These are phyloP conservation scores for Herpailurus yagouaroundi DNA, from an alignment of 2,113 vertebrate species.

Conservation along the genomic window DNA sequence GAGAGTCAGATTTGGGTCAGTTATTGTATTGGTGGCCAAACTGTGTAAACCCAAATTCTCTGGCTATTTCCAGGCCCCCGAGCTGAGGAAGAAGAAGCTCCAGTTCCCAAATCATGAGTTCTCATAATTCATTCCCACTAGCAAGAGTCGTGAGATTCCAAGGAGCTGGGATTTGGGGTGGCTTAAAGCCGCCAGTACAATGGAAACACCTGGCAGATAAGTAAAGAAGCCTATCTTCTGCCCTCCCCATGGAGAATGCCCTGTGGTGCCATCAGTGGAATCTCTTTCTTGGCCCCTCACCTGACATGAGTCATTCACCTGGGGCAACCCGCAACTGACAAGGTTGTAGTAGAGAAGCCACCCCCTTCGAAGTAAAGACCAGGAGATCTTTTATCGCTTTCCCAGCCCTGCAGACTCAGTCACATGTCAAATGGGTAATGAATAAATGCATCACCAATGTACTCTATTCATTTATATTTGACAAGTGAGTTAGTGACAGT, in stretches of 20 bases:
- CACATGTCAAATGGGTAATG: conserved; percentile 55
- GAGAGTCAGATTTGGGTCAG: not conserved
- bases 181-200: not conserved
- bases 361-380: conserved; percentile 50
- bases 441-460: conserved; percentile 38
- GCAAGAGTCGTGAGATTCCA: not conserved
- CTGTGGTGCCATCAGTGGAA: not conserved
- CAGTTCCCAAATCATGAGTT: not conserved
- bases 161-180: not conserved
- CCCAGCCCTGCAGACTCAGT: conserved; percentile 25
- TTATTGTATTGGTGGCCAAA: not conserved
- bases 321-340: not conserved
- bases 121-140: not conserved
- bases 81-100: not conserved
- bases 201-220: not conserved
- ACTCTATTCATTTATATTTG: conserved; percentile 67
- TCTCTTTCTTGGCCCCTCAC: not conserved
- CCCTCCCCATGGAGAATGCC: not conserved
- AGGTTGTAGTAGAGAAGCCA: not conserved
- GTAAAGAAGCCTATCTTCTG: not conserved
- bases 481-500: conserved; percentile 52
- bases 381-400: conserved; percentile 50
- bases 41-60: not conserved
- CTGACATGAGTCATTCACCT: not conserved
- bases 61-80: not conserved